Percentiles rank a stretch among this genome's conserved stretches.
Evolutionary conservation across 2,113 vertebrate species (phyloP).

Genomic region (Callipepla squamata): DNA sequence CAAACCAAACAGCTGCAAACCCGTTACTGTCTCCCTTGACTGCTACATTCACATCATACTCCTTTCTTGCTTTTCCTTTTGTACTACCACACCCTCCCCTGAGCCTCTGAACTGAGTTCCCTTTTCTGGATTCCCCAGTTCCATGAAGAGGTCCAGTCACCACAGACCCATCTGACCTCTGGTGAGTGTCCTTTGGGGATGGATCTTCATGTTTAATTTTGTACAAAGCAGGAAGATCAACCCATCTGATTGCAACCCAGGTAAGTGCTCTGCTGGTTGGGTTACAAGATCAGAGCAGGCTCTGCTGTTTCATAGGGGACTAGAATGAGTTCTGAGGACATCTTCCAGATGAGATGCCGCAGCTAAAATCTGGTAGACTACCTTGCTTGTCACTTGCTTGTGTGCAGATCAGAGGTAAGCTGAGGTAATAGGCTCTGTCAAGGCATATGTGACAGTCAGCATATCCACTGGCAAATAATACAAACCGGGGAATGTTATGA

Average conservation of each 20-base stretch:
- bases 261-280: background rate
- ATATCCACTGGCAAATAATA: background rate
- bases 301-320: background rate
- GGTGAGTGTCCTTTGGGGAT: background rate
- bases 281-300: background rate
- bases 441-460: background rate
- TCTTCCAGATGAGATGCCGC: constrained; percentile 13
- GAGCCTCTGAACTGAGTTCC: background rate
- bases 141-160: background rate
- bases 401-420: rapidly evolving
- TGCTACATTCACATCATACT: background rate
- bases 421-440: background rate
- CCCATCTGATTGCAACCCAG: background rate
- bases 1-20: background rate
- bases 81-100: background rate
- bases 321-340: background rate
- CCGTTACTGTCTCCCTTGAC: background rate
- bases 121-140: background rate
- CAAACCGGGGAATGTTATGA: rapidly evolving
- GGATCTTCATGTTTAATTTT: background rate
- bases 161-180: background rate
- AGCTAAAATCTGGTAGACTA: background rate
- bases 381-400: background rate
- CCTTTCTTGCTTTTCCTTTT: background rate
- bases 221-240: background rate